Percentiles rank a stretch among this genome's conserved stretches.
phyloP scores from a whole-genome alignment of 2,888 invertebrate species.

The Sisyra terminalis region DNA sequence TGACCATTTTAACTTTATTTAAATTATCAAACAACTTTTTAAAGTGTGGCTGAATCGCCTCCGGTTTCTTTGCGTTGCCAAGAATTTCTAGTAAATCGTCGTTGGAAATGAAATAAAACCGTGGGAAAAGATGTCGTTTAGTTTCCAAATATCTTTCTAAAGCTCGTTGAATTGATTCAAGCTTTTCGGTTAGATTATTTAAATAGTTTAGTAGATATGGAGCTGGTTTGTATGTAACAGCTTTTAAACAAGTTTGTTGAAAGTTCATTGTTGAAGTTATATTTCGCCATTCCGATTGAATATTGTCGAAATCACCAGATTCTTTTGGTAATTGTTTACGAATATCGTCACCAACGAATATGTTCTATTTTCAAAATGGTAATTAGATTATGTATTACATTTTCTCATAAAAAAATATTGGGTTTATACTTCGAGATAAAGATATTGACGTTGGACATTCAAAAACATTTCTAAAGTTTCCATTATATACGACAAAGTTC shows the following conservation, averaged over 20 bases:
- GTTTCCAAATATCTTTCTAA: conserved; percentile 77
- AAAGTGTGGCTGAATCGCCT: conserved; percentile 67
- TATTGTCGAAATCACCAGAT: conserved; percentile 52
- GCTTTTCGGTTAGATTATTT: conserved; percentile 51
- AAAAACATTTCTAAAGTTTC: conserved; percentile 68
- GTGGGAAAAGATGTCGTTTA: conserved; percentile 74
- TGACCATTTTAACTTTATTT: conserved; percentile 49
- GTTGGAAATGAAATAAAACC: conserved; percentile 71
- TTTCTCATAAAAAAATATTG: neutral
- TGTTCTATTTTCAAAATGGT: too few relatives aligned
- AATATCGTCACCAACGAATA: conserved; percentile 77
- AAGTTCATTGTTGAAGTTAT: conserved; percentile 38
- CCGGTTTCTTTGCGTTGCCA: conserved; percentile 71
- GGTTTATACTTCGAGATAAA: conserved; percentile 57
- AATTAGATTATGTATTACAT: neutral
- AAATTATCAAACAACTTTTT: conserved; percentile 84
- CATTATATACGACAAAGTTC: conserved; percentile 60
- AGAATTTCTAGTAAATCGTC: conserved; percentile 71
- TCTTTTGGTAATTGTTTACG: conserved; percentile 66
- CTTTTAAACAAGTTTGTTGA: conserved; percentile 40
- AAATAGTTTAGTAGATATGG: conserved; percentile 49
- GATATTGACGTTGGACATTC: conserved; percentile 70
- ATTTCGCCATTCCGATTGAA: conserved; percentile 55
- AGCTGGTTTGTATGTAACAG: conserved; percentile 39
- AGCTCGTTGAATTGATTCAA: conserved; percentile 68